Evolutionary conservation across 2,888 invertebrate species (phyloP), one percentile per base, ranked within the genome.

Genomic region (Oxystoma pomonae): DNA sequence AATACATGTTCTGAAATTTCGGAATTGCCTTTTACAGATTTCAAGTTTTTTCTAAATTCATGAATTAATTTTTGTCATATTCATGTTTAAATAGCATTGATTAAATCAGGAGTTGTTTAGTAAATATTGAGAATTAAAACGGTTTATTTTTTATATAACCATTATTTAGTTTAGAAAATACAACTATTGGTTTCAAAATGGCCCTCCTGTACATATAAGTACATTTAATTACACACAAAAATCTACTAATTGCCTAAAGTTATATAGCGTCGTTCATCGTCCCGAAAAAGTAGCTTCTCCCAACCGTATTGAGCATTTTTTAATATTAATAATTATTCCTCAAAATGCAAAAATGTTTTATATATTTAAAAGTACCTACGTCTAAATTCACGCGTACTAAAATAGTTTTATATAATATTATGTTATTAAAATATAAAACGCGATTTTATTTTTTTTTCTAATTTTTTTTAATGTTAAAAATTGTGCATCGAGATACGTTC

Each of bases 381-480:
- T 71, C 76, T 77, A 77, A 59, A 69, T 69, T 73, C 70, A 75
- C 76, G 78, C 77, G 75, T 78, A 78, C 76, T 78, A 78, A 79
- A 77, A 78, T 78, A 78, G 75, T 71, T 76, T 74, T 70, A 76
- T 77, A 77, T 7, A 7, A 7, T 7, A 35, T 7, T 77, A 74
- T 73, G 74, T 72, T 74, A 77, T 76, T 78, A 78, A 78, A 78
- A 78, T 78, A 78, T 78, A 78, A 78, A 77, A 78, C 75, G 77
- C 77, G 77, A 76, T 74, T 76, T 75, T 68, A 64, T 65, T 67
- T 70, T 65, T 69, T 65, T 69, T 69, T 72, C 62, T 74, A 69
- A 70, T 73, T 69, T 68, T 68, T 68, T 71, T 73, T 66, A 70
- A 65, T 69, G 62, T 69, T 66, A 67, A 68, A 73, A 73, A 74